A percentile compares a stretch with the other conserved stretches of the same genome.
Conservation (phyloP, 2,888 invertebrate species). For the Syrista parreyssii region DNA sequence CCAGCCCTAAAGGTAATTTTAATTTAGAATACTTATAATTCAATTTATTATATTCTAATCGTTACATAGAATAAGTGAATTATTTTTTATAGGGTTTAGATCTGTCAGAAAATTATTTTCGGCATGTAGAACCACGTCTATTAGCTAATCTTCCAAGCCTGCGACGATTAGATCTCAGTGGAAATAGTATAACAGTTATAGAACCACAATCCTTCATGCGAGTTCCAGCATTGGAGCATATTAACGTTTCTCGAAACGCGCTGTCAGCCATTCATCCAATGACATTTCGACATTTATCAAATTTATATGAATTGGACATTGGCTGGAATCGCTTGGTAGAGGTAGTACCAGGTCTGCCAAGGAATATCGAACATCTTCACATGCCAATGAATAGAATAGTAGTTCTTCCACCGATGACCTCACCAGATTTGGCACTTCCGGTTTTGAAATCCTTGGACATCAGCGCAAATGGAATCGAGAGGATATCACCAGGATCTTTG, state of each 20-base stretch:
- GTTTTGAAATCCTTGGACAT: constrained; percentile 80
- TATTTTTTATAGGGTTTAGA: constrained; percentile 75
- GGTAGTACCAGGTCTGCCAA: constrained; percentile 82
- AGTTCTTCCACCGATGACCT: constrained; percentile 72
- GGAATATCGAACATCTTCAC: constrained; percentile 80
- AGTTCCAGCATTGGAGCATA: constrained; percentile 79
- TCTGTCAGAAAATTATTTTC: constrained; percentile 80
- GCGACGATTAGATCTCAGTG: constrained; percentile 80
- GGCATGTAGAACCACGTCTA: constrained; percentile 77
- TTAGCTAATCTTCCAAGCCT: constrained; percentile 81
- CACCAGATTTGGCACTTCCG: constrained; percentile 78
- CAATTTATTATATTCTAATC: neutral
- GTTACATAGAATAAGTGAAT: neutral
- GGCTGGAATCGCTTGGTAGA: constrained; percentile 79
- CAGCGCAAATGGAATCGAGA: constrained; percentile 79
- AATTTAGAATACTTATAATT: neutral
- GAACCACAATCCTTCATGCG: constrained; percentile 81
- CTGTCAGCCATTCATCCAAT: constrained; percentile 78
- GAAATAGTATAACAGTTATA: constrained; percentile 77
- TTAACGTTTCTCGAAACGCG: constrained; percentile 83
- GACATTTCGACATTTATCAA: constrained; percentile 79
- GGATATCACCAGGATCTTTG: constrained; percentile 75
- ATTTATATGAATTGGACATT: constrained; percentile 83
- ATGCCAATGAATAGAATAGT: constrained; percentile 79
- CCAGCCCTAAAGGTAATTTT: constrained; percentile 76